Percentiles rank a stretch among this genome's conserved stretches.
phyloP scores from a whole-genome alignment of 2,113 vertebrate species.

The Xiphophorus couchianus region DNA sequence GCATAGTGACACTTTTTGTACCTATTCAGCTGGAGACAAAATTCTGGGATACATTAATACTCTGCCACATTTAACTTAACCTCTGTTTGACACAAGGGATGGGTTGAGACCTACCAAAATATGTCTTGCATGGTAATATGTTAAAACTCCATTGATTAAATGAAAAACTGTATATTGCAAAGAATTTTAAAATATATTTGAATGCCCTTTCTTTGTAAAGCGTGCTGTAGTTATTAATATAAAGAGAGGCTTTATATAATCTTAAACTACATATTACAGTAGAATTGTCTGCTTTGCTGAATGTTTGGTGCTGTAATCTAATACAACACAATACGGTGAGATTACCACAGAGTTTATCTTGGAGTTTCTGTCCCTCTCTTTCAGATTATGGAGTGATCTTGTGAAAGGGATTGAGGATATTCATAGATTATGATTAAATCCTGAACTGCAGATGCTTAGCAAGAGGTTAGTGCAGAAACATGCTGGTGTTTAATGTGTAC shows the following conservation, averaged over 20 bases:
- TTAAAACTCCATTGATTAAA: not conserved
- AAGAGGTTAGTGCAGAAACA: slow-evolving; percentile 2
- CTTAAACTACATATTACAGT: not conserved
- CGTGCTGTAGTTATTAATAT: slow-evolving; percentile 4
- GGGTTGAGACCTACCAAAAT: not conserved
- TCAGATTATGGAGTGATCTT: slow-evolving; percentile 39
- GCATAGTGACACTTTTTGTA: not conserved
- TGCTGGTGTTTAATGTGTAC: slow-evolving; percentile 8
- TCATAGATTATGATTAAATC: slow-evolving; percentile 43
- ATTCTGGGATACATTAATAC: slow-evolving; percentile 23
- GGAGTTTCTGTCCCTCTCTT: slow-evolving; percentile 23
- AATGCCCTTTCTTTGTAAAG: not conserved
- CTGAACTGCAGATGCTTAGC: slow-evolving; percentile 26
- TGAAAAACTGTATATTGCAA: not conserved
- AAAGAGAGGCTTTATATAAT: slow-evolving; percentile 1
- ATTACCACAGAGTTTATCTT: slow-evolving; percentile 37
- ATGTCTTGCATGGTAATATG: not conserved
- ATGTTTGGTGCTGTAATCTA: slow-evolving; percentile 20
- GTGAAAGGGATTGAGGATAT: slow-evolving; percentile 41
- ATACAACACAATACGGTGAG: slow-evolving; percentile 18
- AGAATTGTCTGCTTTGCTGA: not conserved
- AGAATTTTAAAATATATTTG: not conserved
- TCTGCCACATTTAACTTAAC: slow-evolving; percentile 8
- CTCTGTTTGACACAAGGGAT: slow-evolving; percentile 7
- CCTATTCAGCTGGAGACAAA: slow-evolving; percentile 15